Evolutionary conservation across 2,888 invertebrate species (phyloP), one percentile per base, ranked within the genome.

Genomic region (Eucera pruinosa): DNA sequence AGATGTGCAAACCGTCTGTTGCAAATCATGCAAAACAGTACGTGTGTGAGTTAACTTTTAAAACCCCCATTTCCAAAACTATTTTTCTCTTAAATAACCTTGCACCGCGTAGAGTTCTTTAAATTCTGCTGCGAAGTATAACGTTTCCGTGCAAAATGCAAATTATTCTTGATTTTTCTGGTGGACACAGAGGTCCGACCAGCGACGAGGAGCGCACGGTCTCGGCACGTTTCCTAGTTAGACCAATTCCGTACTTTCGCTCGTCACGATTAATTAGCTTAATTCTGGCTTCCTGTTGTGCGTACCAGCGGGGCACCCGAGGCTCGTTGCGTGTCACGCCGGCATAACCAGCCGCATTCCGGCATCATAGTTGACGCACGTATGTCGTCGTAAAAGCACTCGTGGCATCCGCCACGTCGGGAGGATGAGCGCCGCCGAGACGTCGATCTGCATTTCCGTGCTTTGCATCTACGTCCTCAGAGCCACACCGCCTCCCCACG

Each of bases 281-380:
- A 91, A 91, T 89, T 90, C 86, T 83, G 83, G 82, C 86, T 91
- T 91, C 91, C 91, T 89, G 91, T 89, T 89, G 81, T 81, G 83
- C 78, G 75, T 72, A 68, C 62, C 60, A 75, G 13, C 61, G 67
- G 61, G 54, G 68, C 68, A 57, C 54, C 66, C 45, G 23, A 20
- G 30, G 69, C 52, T 41, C 50, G 75, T 54, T 67, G 65, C 71
- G 78, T 65, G 78, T 72, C 75, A 72, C 76, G 71, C 52, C 45
- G 54, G 72, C 82, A 76, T 80, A 76, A 65, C 83, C 71, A 52
- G 58, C 64, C 55, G 64, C 82, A 84, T 86, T 84, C 84, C 86
- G 60, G 54, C 45, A 72, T 76, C 73, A 83, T 81, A 84, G 84
- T 83, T 77, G 62, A 82, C 79, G 75, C 71, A 73, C 80, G 77